Evolutionary conservation across 2,888 invertebrate species (phyloP).

Genomic region (Cheilosia grossa): DNA sequence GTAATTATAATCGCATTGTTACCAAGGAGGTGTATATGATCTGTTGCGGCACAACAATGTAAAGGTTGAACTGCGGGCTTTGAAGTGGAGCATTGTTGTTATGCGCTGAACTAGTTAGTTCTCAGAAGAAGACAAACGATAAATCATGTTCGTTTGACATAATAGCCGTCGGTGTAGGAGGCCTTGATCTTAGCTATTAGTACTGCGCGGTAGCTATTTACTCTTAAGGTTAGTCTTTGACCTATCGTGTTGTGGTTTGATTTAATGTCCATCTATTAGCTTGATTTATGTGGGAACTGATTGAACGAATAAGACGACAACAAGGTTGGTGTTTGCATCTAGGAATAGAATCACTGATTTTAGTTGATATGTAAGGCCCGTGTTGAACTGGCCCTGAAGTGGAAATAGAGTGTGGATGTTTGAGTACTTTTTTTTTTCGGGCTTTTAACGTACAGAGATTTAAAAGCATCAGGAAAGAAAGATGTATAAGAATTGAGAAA

Average conservation of each 20-base stretch:
- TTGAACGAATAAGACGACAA: constrained; percentile 13
- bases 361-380: no score
- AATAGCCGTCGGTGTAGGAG: constrained; percentile 5
- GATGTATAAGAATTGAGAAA: no score
- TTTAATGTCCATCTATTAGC: neutral
- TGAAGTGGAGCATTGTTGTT: constrained; percentile 14
- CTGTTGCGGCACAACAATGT: neutral
- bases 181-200: constrained; percentile 54
- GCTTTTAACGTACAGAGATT: no score
- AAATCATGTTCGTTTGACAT: constrained; percentile 61
- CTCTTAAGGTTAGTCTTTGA: constrained; percentile 20
- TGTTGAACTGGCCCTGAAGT: no score
- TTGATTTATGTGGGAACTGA: constrained; percentile 33
- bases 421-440: no score
- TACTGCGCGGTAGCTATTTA: constrained; percentile 47
- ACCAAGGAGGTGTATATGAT: constrained; percentile 3
- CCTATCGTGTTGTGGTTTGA: constrained; percentile 9
- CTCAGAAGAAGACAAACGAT: constrained; percentile 38
- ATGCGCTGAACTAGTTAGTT: constrained; percentile 20
- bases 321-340: constrained; percentile 20
- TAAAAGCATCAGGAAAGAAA: no score
- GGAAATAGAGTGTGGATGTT: no score
- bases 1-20: constrained; percentile 39
- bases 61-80: constrained; percentile 19
- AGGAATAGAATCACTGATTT: neutral